Evolutionary conservation across 2,797 vertebrate genomes (phyloP).

Genomic region (Tokudaia tokunoshimensis): DNA sequence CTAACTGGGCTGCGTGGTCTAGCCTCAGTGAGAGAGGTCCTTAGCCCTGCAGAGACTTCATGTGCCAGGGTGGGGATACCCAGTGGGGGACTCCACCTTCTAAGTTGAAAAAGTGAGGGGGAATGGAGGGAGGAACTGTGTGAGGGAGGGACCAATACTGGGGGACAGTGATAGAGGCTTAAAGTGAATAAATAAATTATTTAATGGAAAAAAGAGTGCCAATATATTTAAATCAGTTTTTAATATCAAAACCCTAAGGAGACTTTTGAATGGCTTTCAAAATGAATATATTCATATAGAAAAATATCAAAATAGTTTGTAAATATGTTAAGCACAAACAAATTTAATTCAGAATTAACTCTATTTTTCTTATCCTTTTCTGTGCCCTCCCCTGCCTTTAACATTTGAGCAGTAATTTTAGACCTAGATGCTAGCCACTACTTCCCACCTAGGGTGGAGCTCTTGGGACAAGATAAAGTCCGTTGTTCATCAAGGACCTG

Average conservation of each 20-base stretch:
- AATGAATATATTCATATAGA: background rate
- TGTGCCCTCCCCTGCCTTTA: no score
- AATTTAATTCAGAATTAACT: background rate
- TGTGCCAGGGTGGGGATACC: background rate
- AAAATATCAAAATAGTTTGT: background rate
- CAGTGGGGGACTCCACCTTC: background rate
- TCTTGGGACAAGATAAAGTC: no score
- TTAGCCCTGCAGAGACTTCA: background rate
- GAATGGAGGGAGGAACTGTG: background rate
- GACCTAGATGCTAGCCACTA: no score
- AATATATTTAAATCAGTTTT: background rate
- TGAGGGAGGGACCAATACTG: background rate
- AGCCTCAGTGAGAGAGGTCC: background rate
- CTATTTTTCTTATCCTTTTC: background rate
- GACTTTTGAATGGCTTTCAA: background rate
- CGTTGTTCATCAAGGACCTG: no score
- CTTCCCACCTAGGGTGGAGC: no score
- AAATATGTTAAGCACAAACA: background rate
- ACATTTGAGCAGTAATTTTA: no score
- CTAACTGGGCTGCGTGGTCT: background rate
- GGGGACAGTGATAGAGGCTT: background rate
- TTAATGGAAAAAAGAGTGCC: background rate
- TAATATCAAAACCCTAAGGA: background rate
- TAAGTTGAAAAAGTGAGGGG: background rate
- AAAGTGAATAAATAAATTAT: background rate